Percentiles rank a stretch among this genome's conserved stretches.
Evolutionary conservation across 2,113 vertebrate genomes (phyloP).

Genomic region (Zingel zingel): DNA sequence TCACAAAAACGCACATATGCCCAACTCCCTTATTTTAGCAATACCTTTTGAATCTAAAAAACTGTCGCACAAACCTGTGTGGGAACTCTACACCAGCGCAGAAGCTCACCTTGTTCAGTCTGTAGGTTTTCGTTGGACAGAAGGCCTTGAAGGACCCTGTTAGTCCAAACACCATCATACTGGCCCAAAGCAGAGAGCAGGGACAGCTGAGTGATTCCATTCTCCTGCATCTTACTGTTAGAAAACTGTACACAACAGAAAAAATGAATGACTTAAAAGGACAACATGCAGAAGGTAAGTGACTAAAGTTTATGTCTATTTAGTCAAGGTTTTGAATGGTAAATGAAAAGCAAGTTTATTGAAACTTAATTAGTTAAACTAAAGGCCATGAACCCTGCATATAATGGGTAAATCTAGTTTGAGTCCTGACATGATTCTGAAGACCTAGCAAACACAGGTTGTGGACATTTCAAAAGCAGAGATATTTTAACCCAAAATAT

Average conservation of each 20-base stretch:
- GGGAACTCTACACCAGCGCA: background rate
- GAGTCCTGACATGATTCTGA: background rate
- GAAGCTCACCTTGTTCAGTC: constrained; percentile 85
- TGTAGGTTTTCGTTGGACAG: constrained; percentile 86
- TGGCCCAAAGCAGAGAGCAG: constrained; percentile 87
- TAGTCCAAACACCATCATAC: constrained; percentile 91
- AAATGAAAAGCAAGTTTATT: background rate
- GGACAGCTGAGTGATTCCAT: constrained; percentile 88
- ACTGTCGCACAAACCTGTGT: background rate
- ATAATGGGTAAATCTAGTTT: background rate
- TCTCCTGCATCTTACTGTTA: constrained; percentile 89
- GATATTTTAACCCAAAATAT: background rate
- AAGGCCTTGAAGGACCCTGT: constrained; percentile 86
- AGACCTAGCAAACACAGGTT: background rate
- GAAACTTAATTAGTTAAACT: background rate
- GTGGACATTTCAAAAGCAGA: background rate
- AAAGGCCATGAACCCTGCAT: background rate
- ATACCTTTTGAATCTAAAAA: background rate
- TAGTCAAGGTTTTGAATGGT: background rate
- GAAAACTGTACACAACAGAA: constrained; percentile 82
- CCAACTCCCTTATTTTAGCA: background rate
- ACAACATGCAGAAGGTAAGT: background rate
- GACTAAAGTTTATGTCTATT: background rate
- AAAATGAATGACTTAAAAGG: background rate
- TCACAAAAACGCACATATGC: background rate